These are phyloP conservation scores for Penaeus vannamei DNA, from an alignment of 1,140 invertebrate species.

Conservation along the genomic window DNA sequence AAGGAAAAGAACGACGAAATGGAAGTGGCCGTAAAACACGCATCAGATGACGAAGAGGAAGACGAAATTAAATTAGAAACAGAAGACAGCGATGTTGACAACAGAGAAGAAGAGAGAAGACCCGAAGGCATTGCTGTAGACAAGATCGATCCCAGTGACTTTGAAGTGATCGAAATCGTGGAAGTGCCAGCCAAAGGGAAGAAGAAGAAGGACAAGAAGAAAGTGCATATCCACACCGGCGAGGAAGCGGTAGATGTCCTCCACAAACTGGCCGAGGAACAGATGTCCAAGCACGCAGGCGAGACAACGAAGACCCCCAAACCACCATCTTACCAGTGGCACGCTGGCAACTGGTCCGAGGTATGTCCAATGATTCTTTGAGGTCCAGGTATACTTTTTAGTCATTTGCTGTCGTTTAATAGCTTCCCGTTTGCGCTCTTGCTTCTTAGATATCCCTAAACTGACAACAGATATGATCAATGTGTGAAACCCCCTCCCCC, in stretches of 20 bases:
- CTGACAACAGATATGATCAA: neutral
- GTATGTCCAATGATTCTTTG: constrained; percentile 46
- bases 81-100: neutral
- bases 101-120: constrained; percentile 25
- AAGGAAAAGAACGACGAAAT: neutral
- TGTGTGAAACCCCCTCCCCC: neutral
- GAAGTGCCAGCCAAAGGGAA: constrained; percentile 48
- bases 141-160: constrained; percentile 45
- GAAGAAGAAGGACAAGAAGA: constrained; percentile 55
- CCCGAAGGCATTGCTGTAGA: constrained; percentile 43
- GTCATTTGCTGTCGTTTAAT: neutral
- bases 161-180: constrained; percentile 53
- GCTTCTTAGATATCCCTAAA: neutral
- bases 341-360: constrained; percentile 67
- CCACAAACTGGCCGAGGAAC: constrained; percentile 52
- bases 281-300: constrained; percentile 40
- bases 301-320: constrained; percentile 25
- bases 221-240: constrained; percentile 67
- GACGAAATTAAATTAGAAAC: neutral
- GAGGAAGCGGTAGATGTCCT: constrained; percentile 64
- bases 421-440: neutral
- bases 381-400: neutral
- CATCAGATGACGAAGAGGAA: neutral
- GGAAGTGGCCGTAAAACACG: neutral
- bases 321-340: constrained; percentile 67